phyloP scores from a whole-genome alignment of 2,888 invertebrate species.

The Aphidius colemani region DNA sequence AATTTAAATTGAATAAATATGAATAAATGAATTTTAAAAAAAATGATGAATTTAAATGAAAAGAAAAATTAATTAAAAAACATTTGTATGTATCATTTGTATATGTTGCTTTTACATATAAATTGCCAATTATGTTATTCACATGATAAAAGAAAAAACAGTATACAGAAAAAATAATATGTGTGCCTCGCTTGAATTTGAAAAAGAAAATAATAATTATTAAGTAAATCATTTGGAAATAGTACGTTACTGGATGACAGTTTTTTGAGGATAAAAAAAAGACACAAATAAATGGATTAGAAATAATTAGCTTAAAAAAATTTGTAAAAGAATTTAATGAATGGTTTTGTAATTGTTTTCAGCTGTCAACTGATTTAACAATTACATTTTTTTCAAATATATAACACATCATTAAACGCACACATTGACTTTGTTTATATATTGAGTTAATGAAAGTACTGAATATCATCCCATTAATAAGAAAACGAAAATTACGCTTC shows the following conservation, averaged over 20 bases:
- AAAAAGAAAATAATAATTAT: too few species aligned
- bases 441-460: conserved; percentile 15
- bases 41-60: not conserved
- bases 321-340: not conserved
- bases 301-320: not conserved
- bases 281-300: not conserved
- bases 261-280: too few species aligned
- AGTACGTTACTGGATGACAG: too few species aligned
- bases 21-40: not conserved
- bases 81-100: too few species aligned
- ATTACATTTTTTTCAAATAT: not conserved
- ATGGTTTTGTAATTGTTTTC: not conserved
- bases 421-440: conserved; percentile 27
- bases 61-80: not conserved
- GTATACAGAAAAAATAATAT: too few species aligned
- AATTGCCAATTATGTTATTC: too few species aligned
- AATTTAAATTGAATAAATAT: too few species aligned
- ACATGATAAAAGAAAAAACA: too few species aligned
- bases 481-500: conserved; percentile 1
- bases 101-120: too few species aligned
- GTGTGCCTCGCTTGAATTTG: too few species aligned
- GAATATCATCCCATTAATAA: conserved; percentile 29
- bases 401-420: conserved; percentile 32
- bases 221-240: too few species aligned
- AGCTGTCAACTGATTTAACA: not conserved